Evolutionary conservation across 2,888 invertebrate genomes (phyloP).

Genomic region (Eupelmus urozonus): DNA sequence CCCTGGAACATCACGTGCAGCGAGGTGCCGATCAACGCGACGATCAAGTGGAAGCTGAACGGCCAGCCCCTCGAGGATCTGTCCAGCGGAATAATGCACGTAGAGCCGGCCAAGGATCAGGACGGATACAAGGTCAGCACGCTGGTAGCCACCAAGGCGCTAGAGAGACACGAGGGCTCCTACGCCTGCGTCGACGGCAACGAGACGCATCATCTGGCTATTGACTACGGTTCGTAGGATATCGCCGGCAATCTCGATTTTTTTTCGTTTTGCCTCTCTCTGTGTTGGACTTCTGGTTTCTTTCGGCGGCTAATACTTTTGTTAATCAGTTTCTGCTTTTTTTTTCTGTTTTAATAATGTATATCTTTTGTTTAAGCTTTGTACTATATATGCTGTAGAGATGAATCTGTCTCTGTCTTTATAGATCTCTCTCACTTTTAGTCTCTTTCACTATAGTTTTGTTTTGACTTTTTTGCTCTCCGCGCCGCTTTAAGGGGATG

Average conservation of each 20-base stretch:
- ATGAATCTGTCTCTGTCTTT: too few relatives aligned
- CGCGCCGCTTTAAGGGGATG: background rate
- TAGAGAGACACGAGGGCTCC: constrained; percentile 68
- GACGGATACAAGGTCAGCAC: constrained; percentile 44
- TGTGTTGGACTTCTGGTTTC: too few relatives aligned
- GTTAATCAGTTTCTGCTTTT: background rate
- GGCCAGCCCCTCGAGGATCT: constrained; percentile 69
- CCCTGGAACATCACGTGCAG: constrained; percentile 72
- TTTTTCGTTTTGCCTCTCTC: background rate
- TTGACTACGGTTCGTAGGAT: constrained; percentile 71
- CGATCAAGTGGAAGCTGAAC: constrained; percentile 72
- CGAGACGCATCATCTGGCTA: constrained; percentile 66
- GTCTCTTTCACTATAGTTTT: too few relatives aligned
- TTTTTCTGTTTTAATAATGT: background rate
- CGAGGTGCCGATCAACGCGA: constrained; percentile 64
- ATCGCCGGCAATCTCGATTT: background rate
- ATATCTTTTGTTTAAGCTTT: background rate
- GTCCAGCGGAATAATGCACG: constrained; percentile 63
- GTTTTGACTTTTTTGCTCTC: background rate
- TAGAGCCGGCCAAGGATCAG: constrained; percentile 35
- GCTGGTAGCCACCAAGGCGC: constrained; percentile 34
- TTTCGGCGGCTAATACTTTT: background rate
- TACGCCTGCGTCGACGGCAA: constrained; percentile 71
- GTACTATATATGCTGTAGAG: background rate
- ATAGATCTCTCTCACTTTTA: too few relatives aligned